Conservation (phyloP, 2,797 vertebrate genomes). For the Onychomys leucogaster region DNA sequence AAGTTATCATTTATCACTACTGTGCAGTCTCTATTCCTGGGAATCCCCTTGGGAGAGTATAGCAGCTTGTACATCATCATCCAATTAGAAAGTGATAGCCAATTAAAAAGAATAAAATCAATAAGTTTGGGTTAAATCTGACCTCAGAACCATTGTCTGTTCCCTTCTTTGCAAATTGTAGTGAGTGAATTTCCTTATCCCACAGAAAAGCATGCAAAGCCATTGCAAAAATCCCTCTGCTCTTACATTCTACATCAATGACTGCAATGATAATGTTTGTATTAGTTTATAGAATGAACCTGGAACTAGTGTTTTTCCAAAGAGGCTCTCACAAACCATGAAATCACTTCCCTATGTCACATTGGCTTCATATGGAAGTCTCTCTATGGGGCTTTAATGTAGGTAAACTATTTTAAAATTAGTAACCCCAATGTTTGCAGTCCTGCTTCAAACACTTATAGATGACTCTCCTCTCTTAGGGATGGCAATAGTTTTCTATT, state of each 20-base stretch:
- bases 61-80: constrained; percentile 56
- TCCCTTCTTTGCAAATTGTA: constrained; percentile 56
- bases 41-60: constrained; percentile 65
- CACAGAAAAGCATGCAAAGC: constrained; percentile 43
- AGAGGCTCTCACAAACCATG: constrained; percentile 59
- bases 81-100: constrained; percentile 76
- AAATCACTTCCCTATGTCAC: constrained; percentile 49
- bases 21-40: constrained; percentile 53
- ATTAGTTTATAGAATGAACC: constrained; percentile 53
- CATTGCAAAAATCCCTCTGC: constrained; percentile 55
- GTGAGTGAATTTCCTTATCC: constrained; percentile 62
- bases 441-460: constrained; percentile 1
- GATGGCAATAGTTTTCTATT: neutral
- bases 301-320: constrained; percentile 61
- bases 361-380: constrained; percentile 3
- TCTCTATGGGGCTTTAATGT: constrained; percentile 33
- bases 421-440: constrained; percentile 38
- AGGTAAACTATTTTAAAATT: constrained; percentile 59
- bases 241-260: constrained; percentile 43
- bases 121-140: constrained; percentile 75
- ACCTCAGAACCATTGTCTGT: constrained; percentile 62
- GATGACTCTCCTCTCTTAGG: neutral
- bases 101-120: constrained; percentile 75
- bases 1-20: constrained; percentile 67
- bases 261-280: constrained; percentile 47